A percentile compares a stretch with the other conserved stretches of the same genome.
Evolutionary conservation across 2,113 vertebrate genomes (phyloP).

Genomic region (Rhinopomastus cyanomelas): DNA sequence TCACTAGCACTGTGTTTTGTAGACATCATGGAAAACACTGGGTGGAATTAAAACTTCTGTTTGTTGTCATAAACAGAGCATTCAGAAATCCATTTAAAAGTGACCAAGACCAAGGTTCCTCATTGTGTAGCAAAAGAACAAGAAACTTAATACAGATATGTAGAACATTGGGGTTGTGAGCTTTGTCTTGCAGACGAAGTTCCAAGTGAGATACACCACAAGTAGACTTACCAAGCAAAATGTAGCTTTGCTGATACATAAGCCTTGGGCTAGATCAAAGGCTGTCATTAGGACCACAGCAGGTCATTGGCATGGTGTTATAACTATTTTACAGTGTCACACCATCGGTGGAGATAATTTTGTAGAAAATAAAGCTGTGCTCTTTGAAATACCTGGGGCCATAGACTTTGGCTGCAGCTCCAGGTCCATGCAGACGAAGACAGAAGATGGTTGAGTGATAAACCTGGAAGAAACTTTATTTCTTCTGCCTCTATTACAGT

Average conservation of each 20-base stretch:
- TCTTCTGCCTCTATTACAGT: not conserved
- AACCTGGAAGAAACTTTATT: not conserved
- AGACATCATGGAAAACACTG: constrained; percentile 36
- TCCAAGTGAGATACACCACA: not conserved
- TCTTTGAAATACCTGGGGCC: not conserved
- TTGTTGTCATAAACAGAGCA: constrained; percentile 3
- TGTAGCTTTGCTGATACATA: not conserved
- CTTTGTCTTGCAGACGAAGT: not conserved
- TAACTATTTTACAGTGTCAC: not conserved
- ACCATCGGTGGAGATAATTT: not conserved
- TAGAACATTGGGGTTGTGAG: not conserved
- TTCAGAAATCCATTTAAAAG: constrained; percentile 28
- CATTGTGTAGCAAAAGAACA: not conserved
- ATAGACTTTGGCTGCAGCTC: not conserved
- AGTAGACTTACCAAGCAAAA: not conserved
- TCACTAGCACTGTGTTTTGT: not conserved
- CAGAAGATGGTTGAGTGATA: not conserved
- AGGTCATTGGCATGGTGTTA: not conserved
- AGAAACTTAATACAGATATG: constrained; percentile 28
- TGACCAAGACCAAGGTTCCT: constrained; percentile 19
- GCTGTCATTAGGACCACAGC: not conserved
- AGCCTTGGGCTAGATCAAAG: not conserved
- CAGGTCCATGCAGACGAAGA: not conserved
- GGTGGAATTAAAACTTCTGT: constrained; percentile 21
- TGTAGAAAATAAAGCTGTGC: not conserved